Conservation (phyloP, 2,113 vertebrate genomes). For the Tapirus terrestris region DNA sequence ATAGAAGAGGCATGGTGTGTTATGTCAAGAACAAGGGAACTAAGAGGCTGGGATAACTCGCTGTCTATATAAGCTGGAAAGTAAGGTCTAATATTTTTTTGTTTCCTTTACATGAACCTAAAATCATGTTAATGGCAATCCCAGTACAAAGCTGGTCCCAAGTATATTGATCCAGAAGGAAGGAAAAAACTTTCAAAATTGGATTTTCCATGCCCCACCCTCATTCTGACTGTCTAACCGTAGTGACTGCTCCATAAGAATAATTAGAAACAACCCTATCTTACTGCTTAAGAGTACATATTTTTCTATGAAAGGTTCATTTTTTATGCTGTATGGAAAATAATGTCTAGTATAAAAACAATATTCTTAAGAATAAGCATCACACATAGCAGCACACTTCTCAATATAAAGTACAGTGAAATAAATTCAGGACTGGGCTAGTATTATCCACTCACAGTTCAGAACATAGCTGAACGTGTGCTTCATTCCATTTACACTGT, state of each 20-base stretch:
- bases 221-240: not conserved
- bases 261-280: not conserved
- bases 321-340: not conserved
- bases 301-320: not conserved
- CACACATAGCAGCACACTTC: not conserved
- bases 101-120: not conserved
- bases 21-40: not conserved
- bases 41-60: not conserved
- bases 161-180: not conserved
- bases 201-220: not conserved
- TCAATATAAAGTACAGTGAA: not conserved
- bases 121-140: not conserved
- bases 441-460: not conserved
- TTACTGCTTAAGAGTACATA: not conserved
- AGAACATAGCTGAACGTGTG: not conserved
- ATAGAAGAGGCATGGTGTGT: not conserved
- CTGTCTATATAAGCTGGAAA: not conserved
- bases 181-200: constrained; percentile 27
- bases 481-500: not conserved
- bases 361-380: not conserved
- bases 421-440: not conserved
- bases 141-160: not conserved
- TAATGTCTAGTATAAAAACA: not conserved
- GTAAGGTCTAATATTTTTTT: not conserved
- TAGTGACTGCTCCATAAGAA: not conserved